Base-by-base conservation (phyloP, 2,888 invertebrate species). In the Oligia fasciuncula region DNA sequence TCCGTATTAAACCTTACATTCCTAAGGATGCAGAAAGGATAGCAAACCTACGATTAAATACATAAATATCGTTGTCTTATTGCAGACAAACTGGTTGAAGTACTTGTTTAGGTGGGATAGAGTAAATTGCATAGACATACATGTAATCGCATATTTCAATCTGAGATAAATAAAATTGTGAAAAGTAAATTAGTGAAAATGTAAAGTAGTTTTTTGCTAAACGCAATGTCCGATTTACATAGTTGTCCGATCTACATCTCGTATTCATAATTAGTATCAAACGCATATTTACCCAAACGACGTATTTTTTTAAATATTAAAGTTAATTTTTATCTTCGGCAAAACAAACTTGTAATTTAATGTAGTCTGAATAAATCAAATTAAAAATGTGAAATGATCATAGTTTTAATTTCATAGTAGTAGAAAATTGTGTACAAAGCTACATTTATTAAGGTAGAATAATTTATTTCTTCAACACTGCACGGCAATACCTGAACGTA, bases 11-110 rank as follows among this genome's bases (percentile, higher is more conserved):
- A 63, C 63, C 19, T 13, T 40, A 11, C 63, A 80, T 80, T 69
- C 63, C 63, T 29, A 17, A 69, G 43, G 35, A 65, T 46, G 11
- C 46, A 63, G 40, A 43, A 63, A 6, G 23, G 6, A 67, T 63
- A 80, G 17, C 49, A 71, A 65, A 65, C 23, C 23, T 23, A 6
- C 11, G 51, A 54, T 79, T 35, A 73, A 73, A 63, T 63, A 65
- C n/a, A 62, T 57, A 40, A 29, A 29, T 40, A 63, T 63, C 29
- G 6, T 68, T 76, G 6, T 49, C 29, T 69, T 60, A 29, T 60
- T 68, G 40, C 11, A 63, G 29, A 29, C 1, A 40, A 83, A 86
- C 84, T 72, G 43, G 83, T 85, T 78, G 35, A 72, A 49, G 46
- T 62, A 84, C 35, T 71, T 77, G 60, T n/a, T 14, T 14, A 66